Base-by-base conservation (phyloP, 2,888 invertebrate genomes). In the Cylindroiulus punctatus region DNA sequence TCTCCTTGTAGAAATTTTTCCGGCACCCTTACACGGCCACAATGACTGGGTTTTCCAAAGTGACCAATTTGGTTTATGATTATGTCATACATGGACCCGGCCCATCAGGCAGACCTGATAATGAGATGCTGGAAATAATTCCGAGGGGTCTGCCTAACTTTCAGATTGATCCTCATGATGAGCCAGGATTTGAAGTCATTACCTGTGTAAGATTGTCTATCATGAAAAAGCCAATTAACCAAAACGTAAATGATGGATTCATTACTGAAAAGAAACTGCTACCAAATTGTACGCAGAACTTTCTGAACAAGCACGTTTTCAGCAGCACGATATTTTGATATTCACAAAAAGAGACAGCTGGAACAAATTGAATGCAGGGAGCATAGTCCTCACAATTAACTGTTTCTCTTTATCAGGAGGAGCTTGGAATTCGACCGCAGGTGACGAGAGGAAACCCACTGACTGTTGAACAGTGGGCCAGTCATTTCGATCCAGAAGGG, bases 11-110 rank as follows among this genome's bases (percentile, higher is more conserved):
- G 92, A 91, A 92, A 89, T 91, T 93, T 88, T 90, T 92, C 88
- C 92, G 93, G 87, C 93, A 96, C 89, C 97, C 97, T 0, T 95
- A 95, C 90, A 95, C 95, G 90, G 95, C 96, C 0, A 95, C 97
- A 0, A 91, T 96, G 92, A 95, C 95, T 89, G 95, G 96, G 0
- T 96, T 97, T 91, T 95, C 96, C 36, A 97, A 96, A 91, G 93
- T 97, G 36, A 95, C 96, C 17, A 95, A 96, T 91, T 94, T 95
- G 90, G 94, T 93, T 89, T 91, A 93, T 92, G 93, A 93, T 85
- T 87, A 87, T 76, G 40, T 87, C 32, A 44, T 87, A 83, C 42
- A 57, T 40, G 44, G 86, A 86, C 88, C 84, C 57, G 86, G 89
- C 88, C 87, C 89, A 94, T 44, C 94, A 94, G 90, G 93, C 47